phyloP scores from a whole-genome alignment of 2,113 vertebrate species.

The Noturus placidus region DNA sequence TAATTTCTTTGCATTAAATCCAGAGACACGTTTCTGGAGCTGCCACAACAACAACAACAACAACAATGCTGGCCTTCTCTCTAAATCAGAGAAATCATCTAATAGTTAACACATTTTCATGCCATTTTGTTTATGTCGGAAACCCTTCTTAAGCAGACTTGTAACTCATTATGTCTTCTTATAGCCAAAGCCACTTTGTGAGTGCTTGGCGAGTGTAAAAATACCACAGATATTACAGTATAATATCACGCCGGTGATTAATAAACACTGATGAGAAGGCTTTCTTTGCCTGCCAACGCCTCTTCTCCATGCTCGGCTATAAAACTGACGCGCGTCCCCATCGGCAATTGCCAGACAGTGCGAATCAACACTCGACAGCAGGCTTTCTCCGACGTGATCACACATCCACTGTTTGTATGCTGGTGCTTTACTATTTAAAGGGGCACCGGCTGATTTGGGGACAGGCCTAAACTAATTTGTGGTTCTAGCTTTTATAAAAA shows the following conservation, averaged over 20 bases:
- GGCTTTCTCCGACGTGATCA: slow-evolving; percentile 55
- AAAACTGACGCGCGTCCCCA: slow-evolving; percentile 58
- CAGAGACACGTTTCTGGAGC: not conserved
- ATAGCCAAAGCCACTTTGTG: slow-evolving; percentile 48
- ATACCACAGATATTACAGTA: slow-evolving; percentile 59
- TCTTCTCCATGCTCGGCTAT: slow-evolving; percentile 55
- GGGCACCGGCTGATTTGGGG: slow-evolving; percentile 35
- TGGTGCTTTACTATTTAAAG: slow-evolving; percentile 52
- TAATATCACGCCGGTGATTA: slow-evolving; percentile 59
- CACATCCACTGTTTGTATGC: slow-evolving; percentile 53
- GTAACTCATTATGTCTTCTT: slow-evolving; percentile 58
- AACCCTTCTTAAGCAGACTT: slow-evolving; percentile 60
- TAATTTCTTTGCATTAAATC: slow-evolving; percentile 28
- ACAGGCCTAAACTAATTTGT: slow-evolving; percentile 34
- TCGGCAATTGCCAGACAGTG: slow-evolving; percentile 57
- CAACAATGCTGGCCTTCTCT: not conserved
- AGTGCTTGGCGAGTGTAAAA: slow-evolving; percentile 52
- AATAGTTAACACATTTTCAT: slow-evolving; percentile 52
- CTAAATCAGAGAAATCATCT: slow-evolving; percentile 33
- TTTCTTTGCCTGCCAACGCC: slow-evolving; percentile 61
- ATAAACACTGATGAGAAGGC: slow-evolving; percentile 62
- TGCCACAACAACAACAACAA: not conserved
- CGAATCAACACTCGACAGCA: slow-evolving; percentile 64
- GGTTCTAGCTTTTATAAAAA: not conserved
- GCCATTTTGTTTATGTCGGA: slow-evolving; percentile 55